Evolutionary conservation across 1,140 invertebrate species (phyloP), one percentile per base, ranked within the genome.

Genomic region (Atta colombica): DNA sequence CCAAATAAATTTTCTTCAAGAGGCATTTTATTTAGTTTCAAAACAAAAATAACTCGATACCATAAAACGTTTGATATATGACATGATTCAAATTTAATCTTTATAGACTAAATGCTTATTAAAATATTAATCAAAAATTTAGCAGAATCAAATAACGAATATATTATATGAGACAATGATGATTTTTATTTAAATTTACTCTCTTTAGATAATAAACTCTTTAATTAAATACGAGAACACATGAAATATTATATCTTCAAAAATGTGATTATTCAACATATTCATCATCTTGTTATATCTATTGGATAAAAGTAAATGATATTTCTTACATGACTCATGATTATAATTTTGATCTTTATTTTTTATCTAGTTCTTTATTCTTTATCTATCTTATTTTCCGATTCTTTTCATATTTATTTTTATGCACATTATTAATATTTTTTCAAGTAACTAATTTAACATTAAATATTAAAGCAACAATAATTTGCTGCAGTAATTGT

Each of bases 211-310:
- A 45, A 71, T 25, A 16, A 49, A 71, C 21, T 71, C 1, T 49
- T 25, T 71, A 25, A 5, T 69, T 14, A 10, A 49, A 49, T 45
- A 45, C 16, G 28, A 68, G 8, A 21, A 68, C 2, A 14, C 1
- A 60, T 5, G 16, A 14, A 63, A 45, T 51, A 51, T 1, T 14
- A 51, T 3, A 16, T 72, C 10, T 55, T 31, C 2, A 31, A 74
- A 75, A 58, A 75, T 35, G 12, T 18, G 28, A 74, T 55, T 74
- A 74, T 28, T 74, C 3, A 58, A 8, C 10, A 31, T 55, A 53
- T 51, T 51, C 45, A 55, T 69, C 39, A 21, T 55, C 18, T 74
- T 53, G 12, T 74, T 55, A 31, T 12, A 55, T 55, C 2, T 53
- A 14, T 55, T 53, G 16, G 18, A 55, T 74, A 74, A n/a, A 75